Percentiles rank a stretch among this genome's conserved stretches.
phyloP scores from a whole-genome alignment of 2,888 invertebrate species.

The Acanthopleura granulata region DNA sequence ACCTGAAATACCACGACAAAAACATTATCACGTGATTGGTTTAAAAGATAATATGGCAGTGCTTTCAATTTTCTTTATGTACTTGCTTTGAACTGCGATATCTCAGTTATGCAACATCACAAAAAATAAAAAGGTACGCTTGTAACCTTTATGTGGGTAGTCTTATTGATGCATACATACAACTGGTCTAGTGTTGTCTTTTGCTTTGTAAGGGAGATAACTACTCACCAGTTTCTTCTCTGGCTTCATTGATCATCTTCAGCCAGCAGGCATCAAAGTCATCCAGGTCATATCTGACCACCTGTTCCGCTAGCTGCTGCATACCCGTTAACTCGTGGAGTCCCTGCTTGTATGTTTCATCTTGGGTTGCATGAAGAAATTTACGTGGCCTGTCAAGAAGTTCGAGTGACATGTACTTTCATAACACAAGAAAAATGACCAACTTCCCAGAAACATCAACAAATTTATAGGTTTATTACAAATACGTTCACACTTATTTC shows the following conservation, averaged over 20 bases:
- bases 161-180: no score
- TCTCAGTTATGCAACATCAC: no score
- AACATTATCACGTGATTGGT: not conserved
- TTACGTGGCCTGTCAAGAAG: constrained; percentile 79
- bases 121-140: no score
- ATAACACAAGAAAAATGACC: no score
- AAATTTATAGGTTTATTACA: no score
- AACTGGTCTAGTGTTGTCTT: no score
- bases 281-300: constrained; percentile 95
- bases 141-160: no score
- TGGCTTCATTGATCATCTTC: constrained; percentile 86
- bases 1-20: constrained; percentile 47
- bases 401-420: not conserved
- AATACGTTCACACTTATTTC: no score
- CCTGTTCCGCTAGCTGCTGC: constrained; percentile 89
- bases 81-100: no score
- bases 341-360: constrained; percentile 86
- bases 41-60: not conserved
- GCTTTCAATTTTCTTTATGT: no score
- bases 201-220: no score
- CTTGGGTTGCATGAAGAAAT: constrained; percentile 90
- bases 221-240: constrained; percentile 75
- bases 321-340: constrained; percentile 88
- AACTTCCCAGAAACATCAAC: no score
- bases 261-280: constrained; percentile 94